Base-by-base conservation (phyloP, 2,888 invertebrate genomes). In the Bombylius major region DNA sequence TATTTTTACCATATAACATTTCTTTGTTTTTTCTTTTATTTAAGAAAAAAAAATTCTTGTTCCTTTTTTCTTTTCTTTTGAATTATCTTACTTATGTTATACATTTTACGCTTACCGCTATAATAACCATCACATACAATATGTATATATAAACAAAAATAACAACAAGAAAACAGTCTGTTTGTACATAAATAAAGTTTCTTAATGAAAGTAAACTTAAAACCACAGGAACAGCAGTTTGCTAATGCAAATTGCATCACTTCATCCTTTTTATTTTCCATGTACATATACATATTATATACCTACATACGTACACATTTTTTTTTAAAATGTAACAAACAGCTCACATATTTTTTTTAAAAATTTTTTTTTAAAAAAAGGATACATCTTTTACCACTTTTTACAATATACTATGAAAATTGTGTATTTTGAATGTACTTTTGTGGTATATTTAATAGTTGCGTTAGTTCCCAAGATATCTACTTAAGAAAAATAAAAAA, bases 211-310 rank as follows among this genome's bases (percentile, higher is more conserved):
- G 55, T 52, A 54, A 55, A 57, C 57, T 57, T 57, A 54, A 57
- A 57, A 54, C 57, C 57, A 57, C 57, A 54, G 54, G 47, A 57
- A 57, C 54, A 54, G 54, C 57, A 54, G 54, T 57, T 57, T 57
- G 57, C 55, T 57, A 57, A 57, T 57, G 57, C 57, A 57, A 57
- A 57, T 57, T 57, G 57, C 55, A 57, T 34, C 57, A 51, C 42
- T 52, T 42, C 46, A 46, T 48, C 31, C 23, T 14, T 12, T 23
- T 14, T 32, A 33, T 31, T 23, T 47, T 47, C 13, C 11, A 23
- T 23, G 23, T 23, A n/a, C n/a, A n/a, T n/a, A 23, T 23, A 23
- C 23, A 23, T 23, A 23, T 23, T 46, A 46, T 46, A 14, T 13
- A 7, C n/a, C 4, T 14, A 46, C 8, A 46, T 36, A 36, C 4